Percentiles rank a stretch among this genome's conserved stretches.
Evolutionary conservation across 2,888 invertebrate species (phyloP).

Genomic region (Limnephilus auricula): DNA sequence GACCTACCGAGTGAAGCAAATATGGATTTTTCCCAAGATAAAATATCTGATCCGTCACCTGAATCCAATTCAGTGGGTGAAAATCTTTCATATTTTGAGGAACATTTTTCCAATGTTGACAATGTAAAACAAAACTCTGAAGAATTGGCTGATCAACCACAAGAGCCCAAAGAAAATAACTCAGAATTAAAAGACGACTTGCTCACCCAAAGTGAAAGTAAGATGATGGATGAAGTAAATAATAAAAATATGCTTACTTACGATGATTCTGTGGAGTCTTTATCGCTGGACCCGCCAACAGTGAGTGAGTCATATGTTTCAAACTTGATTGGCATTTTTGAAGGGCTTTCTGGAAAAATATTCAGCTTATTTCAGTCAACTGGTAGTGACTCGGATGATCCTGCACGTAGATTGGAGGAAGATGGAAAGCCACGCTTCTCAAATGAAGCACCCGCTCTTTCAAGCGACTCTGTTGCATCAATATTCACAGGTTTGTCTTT

Average conservation of each 20-base stretch:
- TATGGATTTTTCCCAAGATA: neutral
- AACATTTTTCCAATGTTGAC: neutral
- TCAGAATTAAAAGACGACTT: constrained; percentile 30
- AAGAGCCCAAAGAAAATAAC: constrained; percentile 29
- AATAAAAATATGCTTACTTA: neutral
- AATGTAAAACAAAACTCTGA: constrained; percentile 2
- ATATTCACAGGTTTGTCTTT: constrained; percentile 61
- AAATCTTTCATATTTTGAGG: constrained; percentile 13
- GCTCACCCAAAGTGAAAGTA: constrained; percentile 25
- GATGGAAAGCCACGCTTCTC: neutral
- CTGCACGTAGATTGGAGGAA: neutral
- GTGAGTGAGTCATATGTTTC: neutral
- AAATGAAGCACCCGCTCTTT: constrained; percentile 9
- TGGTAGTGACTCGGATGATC: neutral
- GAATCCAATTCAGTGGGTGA: neutral
- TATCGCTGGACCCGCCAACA: constrained; percentile 3
- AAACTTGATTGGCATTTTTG: constrained; percentile 29
- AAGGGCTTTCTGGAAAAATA: constrained; percentile 35
- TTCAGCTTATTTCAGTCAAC: constrained; percentile 37
- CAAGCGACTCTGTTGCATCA: constrained; percentile 53
- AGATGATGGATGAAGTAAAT: constrained; percentile 31
- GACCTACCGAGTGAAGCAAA: neutral
- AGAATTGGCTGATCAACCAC: constrained; percentile 19
- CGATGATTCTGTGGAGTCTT: constrained; percentile 5
- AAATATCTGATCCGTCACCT: constrained; percentile 7